phyloP scores from a whole-genome alignment of 2,888 invertebrate species.

The Latrodectus hesperus region DNA sequence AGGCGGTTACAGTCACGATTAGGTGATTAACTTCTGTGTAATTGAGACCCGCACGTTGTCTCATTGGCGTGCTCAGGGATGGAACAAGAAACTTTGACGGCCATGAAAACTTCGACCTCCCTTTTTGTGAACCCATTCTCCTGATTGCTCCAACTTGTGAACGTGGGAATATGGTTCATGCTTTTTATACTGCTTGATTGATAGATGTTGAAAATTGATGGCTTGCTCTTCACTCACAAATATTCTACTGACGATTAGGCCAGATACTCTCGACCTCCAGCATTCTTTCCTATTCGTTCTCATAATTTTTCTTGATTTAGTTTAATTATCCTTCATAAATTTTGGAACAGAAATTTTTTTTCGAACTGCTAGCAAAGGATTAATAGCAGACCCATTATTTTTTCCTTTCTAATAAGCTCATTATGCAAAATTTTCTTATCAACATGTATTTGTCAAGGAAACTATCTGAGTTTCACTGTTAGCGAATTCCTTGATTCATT shows the following conservation, averaged over 20 bases:
- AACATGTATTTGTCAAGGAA: too few species aligned
- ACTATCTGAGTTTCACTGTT: too few species aligned
- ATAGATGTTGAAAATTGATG: not conserved
- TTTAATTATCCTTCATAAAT: not conserved
- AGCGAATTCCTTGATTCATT: too few species aligned
- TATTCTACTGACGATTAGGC: not conserved
- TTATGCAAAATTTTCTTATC: not conserved
- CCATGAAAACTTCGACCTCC: not conserved
- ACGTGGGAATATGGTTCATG: not conserved
- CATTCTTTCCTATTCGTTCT: too few species aligned
- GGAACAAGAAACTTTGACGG: not conserved
- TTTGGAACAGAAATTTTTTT: not conserved
- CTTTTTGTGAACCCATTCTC: not conserved
- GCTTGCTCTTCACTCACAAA: not conserved
- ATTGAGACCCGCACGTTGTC: constrained; percentile 32
- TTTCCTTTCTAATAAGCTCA: not conserved
- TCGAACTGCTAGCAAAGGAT: not conserved
- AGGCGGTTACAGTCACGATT: constrained; percentile 36
- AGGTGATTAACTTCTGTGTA: constrained; percentile 54
- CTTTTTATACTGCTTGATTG: not conserved
- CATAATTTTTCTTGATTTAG: not conserved
- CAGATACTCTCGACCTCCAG: not conserved
- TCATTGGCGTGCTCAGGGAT: constrained; percentile 39
- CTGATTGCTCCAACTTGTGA: not conserved
- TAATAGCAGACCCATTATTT: not conserved